phyloP scores from a whole-genome alignment of 2,113 vertebrate species.

The Australoheros scitulus region DNA sequence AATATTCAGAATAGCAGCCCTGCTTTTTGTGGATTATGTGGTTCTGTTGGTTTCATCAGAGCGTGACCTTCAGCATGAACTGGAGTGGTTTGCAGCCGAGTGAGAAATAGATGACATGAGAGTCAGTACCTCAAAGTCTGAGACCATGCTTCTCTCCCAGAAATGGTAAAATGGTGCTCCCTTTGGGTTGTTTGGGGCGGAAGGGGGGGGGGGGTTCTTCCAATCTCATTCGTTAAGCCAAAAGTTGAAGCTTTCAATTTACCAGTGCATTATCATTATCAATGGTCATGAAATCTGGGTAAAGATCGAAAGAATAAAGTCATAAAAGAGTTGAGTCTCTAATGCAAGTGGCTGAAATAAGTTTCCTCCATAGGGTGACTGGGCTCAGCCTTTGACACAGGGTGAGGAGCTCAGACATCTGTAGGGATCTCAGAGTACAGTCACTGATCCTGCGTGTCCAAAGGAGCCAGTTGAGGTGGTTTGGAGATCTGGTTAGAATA shows the following conservation, averaged over 20 bases:
- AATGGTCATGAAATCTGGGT: not conserved
- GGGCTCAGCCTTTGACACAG: not conserved
- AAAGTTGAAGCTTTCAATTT: too few species aligned
- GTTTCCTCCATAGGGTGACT: not conserved
- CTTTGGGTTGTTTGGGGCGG: too few species aligned
- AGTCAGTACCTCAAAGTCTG: too few species aligned
- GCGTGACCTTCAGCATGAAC: too few species aligned
- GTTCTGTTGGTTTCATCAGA: too few species aligned
- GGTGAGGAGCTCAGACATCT: not conserved
- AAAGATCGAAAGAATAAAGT: not conserved
- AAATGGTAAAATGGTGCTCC: too few species aligned
- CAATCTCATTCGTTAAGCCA: not conserved
- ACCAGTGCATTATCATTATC: fast-evolving
- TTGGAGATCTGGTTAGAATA: not conserved
- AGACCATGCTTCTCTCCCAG: too few species aligned
- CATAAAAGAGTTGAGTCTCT: not conserved
- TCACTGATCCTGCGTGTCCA: not conserved
- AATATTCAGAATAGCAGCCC: too few species aligned
- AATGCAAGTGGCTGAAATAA: not conserved
- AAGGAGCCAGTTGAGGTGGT: not conserved
- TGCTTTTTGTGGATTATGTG: too few species aligned
- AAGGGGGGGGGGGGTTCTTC: too few species aligned
- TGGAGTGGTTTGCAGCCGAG: too few species aligned
- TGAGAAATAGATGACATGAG: too few species aligned
- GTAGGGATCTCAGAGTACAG: not conserved